phyloP scores from a whole-genome alignment of 1,140 invertebrate species.

The Caerostris darwini region DNA sequence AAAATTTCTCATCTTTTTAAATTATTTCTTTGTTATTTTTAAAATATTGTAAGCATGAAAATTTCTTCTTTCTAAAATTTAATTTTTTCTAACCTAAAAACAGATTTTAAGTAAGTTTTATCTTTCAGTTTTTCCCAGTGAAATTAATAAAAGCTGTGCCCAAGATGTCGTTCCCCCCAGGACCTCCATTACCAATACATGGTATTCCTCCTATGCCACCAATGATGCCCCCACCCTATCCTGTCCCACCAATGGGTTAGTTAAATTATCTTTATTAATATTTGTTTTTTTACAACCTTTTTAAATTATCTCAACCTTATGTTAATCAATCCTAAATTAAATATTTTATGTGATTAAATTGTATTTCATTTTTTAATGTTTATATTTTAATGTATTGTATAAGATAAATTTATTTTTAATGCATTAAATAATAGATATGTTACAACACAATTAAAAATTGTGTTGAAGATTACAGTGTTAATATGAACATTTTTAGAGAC shows the following conservation, averaged over 20 bases:
- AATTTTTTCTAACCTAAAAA: neutral
- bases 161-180: slow-evolving; percentile 82
- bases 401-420: neutral
- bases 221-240: slow-evolving; percentile 81
- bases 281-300: neutral
- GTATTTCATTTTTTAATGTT: neutral
- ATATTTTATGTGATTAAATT: no score
- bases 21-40: neutral
- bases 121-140: slow-evolving; percentile 76
- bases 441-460: no score
- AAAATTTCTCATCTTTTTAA: neutral
- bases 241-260: slow-evolving; percentile 81
- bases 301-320: neutral
- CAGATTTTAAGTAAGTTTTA: neutral
- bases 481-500: no score
- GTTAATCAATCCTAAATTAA: no score
- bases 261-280: neutral
- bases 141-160: slow-evolving; percentile 77
- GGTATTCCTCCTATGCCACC: slow-evolving; percentile 81
- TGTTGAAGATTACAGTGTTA: no score
- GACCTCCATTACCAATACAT: slow-evolving; percentile 80
- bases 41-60: neutral
- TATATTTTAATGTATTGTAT: neutral
- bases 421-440: neutral
- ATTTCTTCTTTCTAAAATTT: neutral